Evolutionary conservation across 2,888 invertebrate species (phyloP).

Genomic region (Taphrorychus bicolor): DNA sequence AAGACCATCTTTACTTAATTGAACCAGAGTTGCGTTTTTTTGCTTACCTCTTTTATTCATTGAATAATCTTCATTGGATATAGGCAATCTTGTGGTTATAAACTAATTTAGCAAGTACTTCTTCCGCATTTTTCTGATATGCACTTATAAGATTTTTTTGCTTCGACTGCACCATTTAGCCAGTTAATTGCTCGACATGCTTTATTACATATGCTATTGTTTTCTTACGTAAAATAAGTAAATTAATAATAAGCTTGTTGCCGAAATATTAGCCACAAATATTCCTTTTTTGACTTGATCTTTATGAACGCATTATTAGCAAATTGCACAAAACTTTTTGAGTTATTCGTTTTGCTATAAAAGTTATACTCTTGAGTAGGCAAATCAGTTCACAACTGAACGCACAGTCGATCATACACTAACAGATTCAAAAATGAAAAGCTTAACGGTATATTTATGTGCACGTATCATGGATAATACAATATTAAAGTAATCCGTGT

Average conservation of each 20-base stretch:
- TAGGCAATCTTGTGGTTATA: neutral
- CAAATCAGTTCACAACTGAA: neutral
- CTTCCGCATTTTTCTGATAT: neutral
- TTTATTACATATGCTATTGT: neutral
- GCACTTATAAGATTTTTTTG: neutral
- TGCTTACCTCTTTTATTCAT: too few relatives aligned
- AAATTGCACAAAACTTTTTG: neutral
- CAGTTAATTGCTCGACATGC: neutral
- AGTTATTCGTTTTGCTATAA: neutral
- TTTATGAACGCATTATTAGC: neutral
- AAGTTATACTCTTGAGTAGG: neutral
- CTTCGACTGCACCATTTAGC: neutral
- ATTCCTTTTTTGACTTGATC: neutral
- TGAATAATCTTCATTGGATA: too few relatives aligned
- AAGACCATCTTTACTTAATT: too few relatives aligned
- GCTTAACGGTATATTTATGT: neutral
- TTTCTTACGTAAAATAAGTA: neutral
- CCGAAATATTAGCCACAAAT: neutral
- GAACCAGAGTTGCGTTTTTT: too few relatives aligned
- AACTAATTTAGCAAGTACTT: neutral
- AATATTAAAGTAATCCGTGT: neutral
- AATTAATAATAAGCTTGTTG: neutral
- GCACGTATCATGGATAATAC: neutral
- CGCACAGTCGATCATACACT: neutral
- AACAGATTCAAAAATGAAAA: slow-evolving; percentile 4